Conservation (phyloP, 2,113 vertebrate genomes). For the Gallinago jamesoni region DNA sequence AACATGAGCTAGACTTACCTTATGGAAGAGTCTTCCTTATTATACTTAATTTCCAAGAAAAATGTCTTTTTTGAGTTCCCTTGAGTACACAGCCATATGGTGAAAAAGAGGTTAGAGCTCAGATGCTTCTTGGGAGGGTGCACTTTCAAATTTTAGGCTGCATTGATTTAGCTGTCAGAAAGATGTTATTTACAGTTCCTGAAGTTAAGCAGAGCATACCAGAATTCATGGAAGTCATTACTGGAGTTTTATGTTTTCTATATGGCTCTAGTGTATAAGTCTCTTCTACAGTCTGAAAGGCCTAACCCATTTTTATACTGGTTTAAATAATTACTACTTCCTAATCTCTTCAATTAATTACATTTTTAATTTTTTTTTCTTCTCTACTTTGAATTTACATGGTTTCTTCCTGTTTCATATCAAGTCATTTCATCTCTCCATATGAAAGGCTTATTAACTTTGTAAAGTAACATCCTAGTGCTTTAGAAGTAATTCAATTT, state of each 20-base stretch:
- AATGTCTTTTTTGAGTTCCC: not conserved
- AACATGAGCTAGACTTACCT: not conserved
- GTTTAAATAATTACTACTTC: constrained; percentile 10
- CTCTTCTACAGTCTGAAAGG: not conserved
- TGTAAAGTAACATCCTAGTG: constrained; percentile 12
- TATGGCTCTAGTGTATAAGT: not conserved
- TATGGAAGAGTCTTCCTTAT: not conserved
- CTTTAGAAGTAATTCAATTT: not conserved
- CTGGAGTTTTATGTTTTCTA: not conserved
- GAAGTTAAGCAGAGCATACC: not conserved
- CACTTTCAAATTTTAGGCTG: not conserved
- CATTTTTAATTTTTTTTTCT: not conserved
- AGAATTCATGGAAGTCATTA: not conserved
- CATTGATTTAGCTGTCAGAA: not conserved
- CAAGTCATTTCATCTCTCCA: constrained; percentile 4
- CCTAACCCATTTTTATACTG: not conserved
- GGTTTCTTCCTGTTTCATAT: not conserved
- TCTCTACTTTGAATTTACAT: not conserved
- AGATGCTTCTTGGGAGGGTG: not conserved
- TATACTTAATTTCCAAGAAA: not conserved
- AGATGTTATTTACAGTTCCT: not conserved
- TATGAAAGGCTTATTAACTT: constrained; percentile 47
- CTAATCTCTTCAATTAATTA: not conserved
- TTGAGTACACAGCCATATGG: not conserved
- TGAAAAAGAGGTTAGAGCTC: not conserved